Conservation (phyloP, 2,113 vertebrate species). For the Leuciscus idus region DNA sequence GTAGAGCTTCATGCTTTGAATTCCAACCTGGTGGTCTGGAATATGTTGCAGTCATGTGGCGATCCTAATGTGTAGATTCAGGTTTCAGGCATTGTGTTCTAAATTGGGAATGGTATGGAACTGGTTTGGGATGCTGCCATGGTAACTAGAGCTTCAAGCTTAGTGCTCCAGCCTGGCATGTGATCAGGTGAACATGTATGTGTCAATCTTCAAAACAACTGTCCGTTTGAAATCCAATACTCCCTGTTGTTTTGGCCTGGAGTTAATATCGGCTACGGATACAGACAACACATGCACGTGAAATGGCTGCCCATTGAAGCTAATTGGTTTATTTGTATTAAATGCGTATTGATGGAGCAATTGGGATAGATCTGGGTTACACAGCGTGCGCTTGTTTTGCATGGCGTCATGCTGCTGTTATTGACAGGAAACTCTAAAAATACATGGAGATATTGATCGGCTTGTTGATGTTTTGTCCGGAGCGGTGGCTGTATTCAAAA, state of each 20-base stretch:
- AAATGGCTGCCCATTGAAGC: conserved; percentile 23
- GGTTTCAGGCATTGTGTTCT: not conserved
- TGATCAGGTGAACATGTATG: conserved; percentile 9
- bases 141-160: not conserved
- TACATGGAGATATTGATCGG: not conserved
- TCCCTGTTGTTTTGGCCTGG: not conserved
- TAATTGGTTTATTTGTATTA: conserved; percentile 24
- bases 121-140: not conserved
- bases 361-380: conserved; percentile 13
- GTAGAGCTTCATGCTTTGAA: conserved; percentile 11
- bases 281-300: not conserved
- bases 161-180: not conserved
- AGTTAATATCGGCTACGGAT: not conserved
- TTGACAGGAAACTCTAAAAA: conserved; percentile 25
- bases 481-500: conserved; percentile 14
- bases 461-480: conserved; percentile 6
- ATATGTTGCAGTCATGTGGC: not conserved
- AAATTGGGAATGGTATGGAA: not conserved
- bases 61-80: not conserved
- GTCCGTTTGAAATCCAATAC: not conserved
- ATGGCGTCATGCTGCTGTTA: not conserved
- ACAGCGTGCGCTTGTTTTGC: conserved; percentile 1
- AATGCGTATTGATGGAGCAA: conserved; percentile 29
- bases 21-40: not conserved
- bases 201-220: not conserved